Percentiles rank a stretch among this genome's conserved stretches.
phyloP scores from a whole-genome alignment of 2,888 invertebrate genomes.

The Yponomeuta malinellus region DNA sequence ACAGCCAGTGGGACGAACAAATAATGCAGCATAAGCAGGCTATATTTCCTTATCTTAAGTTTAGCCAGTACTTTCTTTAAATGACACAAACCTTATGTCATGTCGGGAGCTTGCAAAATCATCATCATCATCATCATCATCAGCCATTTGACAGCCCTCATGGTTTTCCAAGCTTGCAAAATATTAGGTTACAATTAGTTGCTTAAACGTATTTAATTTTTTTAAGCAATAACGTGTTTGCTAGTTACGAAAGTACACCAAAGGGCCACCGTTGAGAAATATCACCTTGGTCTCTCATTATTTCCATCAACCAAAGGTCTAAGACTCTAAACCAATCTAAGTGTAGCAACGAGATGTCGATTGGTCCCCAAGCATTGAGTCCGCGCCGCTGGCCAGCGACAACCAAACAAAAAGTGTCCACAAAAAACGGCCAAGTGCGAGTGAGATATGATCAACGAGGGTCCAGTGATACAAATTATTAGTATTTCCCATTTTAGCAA shows the following conservation, averaged over 20 bases:
- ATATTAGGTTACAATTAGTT: no score
- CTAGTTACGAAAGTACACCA: neutral
- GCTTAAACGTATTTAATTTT: no score
- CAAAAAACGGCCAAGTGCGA: conserved; percentile 12
- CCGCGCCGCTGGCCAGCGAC: neutral
- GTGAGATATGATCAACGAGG: neutral
- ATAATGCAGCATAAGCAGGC: no score
- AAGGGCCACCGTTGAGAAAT: neutral
- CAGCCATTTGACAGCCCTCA: no score
- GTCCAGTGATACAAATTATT: neutral
- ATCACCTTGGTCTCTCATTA: neutral
- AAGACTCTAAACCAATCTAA: neutral
- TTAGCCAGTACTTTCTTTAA: no score
- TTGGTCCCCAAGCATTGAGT: neutral
- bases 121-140: no score
- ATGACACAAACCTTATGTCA: no score
- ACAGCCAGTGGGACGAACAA: no score
- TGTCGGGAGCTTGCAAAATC: no score
- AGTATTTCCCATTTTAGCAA: no score
- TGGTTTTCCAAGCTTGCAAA: no score
- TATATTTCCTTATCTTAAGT: no score
- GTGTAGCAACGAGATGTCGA: neutral
- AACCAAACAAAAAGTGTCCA: neutral
- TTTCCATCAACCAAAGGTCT: neutral
- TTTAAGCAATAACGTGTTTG: neutral